Percentiles rank a stretch among this genome's conserved stretches.
These are phyloP conservation scores for Lagorchestes hirsutus DNA, from an alignment of 2,797 vertebrate species.

Conservation along the genomic window DNA sequence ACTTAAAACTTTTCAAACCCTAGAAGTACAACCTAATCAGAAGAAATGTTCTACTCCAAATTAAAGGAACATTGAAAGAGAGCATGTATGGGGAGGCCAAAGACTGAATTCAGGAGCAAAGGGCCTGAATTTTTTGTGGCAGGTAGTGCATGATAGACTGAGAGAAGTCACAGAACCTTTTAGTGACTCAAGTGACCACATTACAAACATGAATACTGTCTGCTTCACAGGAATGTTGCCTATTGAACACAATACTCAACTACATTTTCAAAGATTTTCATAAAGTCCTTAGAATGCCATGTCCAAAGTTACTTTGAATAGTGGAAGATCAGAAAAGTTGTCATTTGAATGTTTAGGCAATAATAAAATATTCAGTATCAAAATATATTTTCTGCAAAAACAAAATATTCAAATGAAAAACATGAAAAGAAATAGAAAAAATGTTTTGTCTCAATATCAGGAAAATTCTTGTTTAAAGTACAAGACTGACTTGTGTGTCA, in stretches of 20 bases:
- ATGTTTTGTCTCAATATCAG: background rate
- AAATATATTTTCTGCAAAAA: background rate
- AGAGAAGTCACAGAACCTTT: background rate
- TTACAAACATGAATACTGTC: background rate
- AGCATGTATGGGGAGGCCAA: accelerated
- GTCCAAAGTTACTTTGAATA: background rate
- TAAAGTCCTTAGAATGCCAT: background rate
- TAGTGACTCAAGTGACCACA: background rate
- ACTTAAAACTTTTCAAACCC: background rate
- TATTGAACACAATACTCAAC: background rate
- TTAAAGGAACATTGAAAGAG: background rate
- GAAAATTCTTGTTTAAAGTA: background rate
- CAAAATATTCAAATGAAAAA: background rate
- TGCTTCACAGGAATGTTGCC: background rate
- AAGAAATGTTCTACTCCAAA: background rate
- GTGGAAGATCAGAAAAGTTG: background rate
- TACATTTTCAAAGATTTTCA: background rate
- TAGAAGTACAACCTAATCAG: background rate
- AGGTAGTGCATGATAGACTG: background rate
- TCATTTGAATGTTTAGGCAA: background rate
- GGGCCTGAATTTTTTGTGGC: background rate
- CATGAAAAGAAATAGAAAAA: background rate
- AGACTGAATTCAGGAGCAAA: background rate
- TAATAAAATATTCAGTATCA: background rate
- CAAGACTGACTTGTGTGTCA: background rate